Base-by-base conservation (phyloP, 2,888 invertebrate species). In the Eristalis pertinax region DNA sequence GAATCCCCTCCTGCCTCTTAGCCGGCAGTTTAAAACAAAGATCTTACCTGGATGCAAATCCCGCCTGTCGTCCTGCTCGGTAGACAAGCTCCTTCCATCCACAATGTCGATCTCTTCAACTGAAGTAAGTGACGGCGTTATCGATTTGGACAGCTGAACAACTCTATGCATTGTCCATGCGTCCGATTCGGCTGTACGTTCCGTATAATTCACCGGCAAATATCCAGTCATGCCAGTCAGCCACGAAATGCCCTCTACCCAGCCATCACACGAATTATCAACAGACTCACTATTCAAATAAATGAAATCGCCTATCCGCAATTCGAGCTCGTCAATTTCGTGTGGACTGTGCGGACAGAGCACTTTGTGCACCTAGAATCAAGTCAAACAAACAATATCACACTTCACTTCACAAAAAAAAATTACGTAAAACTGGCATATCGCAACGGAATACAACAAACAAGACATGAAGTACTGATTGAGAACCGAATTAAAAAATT, bases 161-260 rank as follows among this genome's bases (percentile, higher is more conserved):
- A 96, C 95, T 74, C 95, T 95, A 90, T 98, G 98, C 72, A 98
- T 92, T 15, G 98, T 98, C 98, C 98, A 98, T 4, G 97, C 96
- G 93, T 98, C 97, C 0, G 97, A 97, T 92, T 98, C 98, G 0
- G 97, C 96, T 0, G 97, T 97, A 63, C 96, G 95, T 91, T 96
- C 95, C 0, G 97, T 97, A 90, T 97, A 97, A 91, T 96, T 96
- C 64, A 96, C 95, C 0, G 98, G 98, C 90, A 98, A 93, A 91
- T 95, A 95, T 1, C 98, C 98, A 79, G 95, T 95, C 90, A 95
- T 95, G 41, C 96, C 95, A 11, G 91, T 91, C 22, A 92, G 89
- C 93, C 93, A 93, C 15, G 93, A 93, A 43, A 93, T 91, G 32
- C 98, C 98, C 90, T 96, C 96, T 35, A 97, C 96, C 98, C 98